phyloP scores from a whole-genome alignment of 1,140 invertebrate genomes.

The Drosophila arizonae region DNA sequence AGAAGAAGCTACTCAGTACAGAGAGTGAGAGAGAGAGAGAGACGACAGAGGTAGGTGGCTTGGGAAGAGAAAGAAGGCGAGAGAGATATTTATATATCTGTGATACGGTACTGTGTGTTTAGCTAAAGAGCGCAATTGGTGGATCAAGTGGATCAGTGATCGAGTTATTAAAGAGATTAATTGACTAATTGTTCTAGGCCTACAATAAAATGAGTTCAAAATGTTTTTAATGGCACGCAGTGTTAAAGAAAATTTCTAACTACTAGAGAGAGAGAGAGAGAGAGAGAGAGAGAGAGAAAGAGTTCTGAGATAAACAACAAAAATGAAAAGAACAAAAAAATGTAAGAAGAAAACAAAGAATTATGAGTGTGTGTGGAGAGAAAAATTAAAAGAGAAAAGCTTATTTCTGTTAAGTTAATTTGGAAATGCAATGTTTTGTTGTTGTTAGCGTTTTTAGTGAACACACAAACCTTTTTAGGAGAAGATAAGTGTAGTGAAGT shows the following conservation, averaged over 20 bases:
- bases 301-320: background rate
- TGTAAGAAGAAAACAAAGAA: background rate
- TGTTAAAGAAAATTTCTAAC: conserved; percentile 21
- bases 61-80: conserved; percentile 10
- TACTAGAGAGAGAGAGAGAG: conserved; percentile 5
- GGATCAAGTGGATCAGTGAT: conserved; percentile 4
- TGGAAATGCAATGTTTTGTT: conserved; percentile 40
- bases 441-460: conserved; percentile 65
- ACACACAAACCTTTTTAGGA: conserved; percentile 83
- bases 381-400: conserved; percentile 51
- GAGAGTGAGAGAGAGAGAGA: conserved; percentile 34
- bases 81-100: conserved; percentile 11
- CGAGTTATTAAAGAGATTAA: background rate
- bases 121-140: conserved; percentile 14
- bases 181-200: background rate
- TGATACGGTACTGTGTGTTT: conserved; percentile 41
- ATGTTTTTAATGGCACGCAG: background rate
- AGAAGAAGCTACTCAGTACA: conserved; percentile 12
- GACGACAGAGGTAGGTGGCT: background rate
- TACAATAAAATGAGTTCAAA: background rate
- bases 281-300: too few relatives aligned
- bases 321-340: conserved; percentile 8
- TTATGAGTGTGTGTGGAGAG: conserved; percentile 32
- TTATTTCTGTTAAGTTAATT: conserved; percentile 37
- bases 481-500: conserved; percentile 83